A percentile compares a stretch with the other conserved stretches of the same genome.
These are phyloP conservation scores for Denticeps clupeoides DNA, from an alignment of 2,797 vertebrate genomes.

Conservation along the genomic window DNA sequence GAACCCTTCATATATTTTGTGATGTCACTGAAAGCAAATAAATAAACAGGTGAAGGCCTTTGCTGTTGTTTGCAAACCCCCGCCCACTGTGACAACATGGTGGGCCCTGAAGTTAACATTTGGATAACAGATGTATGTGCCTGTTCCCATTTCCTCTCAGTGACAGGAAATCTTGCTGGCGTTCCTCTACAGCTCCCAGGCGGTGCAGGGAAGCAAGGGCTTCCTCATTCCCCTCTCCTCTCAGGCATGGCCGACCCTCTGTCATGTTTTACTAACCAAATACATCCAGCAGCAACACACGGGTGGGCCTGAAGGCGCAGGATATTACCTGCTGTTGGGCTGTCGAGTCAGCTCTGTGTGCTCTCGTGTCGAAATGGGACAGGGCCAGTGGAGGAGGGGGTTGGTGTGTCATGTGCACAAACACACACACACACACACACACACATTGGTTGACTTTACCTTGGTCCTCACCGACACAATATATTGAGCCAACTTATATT, in stretches of 20 bases:
- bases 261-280: constrained; percentile 67
- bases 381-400: constrained; percentile 23
- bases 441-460: no score
- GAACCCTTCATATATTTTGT: no score
- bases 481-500: no score
- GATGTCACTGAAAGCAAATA: no score
- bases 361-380: constrained; percentile 41
- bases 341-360: constrained; percentile 61
- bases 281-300: constrained; percentile 48
- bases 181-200: constrained; percentile 48
- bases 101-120: constrained; percentile 65
- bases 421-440: constrained; percentile 12
- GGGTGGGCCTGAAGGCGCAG: constrained; percentile 53
- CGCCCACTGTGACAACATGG: constrained; percentile 57
- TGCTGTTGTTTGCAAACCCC: constrained; percentile 44
- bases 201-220: constrained; percentile 52
- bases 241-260: constrained; percentile 65
- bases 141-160: constrained; percentile 53
- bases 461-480: no score
- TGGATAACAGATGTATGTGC: constrained; percentile 65
- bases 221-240: constrained; percentile 66
- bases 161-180: constrained; percentile 52
- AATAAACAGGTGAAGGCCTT: constrained; percentile 1
- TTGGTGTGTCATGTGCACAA: constrained; percentile 25
- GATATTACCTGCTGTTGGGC: constrained; percentile 66